A percentile compares a stretch with the other conserved stretches of the same genome.
phyloP scores from a whole-genome alignment of 2,888 invertebrate genomes.

The Schizotus pectinicornis region DNA sequence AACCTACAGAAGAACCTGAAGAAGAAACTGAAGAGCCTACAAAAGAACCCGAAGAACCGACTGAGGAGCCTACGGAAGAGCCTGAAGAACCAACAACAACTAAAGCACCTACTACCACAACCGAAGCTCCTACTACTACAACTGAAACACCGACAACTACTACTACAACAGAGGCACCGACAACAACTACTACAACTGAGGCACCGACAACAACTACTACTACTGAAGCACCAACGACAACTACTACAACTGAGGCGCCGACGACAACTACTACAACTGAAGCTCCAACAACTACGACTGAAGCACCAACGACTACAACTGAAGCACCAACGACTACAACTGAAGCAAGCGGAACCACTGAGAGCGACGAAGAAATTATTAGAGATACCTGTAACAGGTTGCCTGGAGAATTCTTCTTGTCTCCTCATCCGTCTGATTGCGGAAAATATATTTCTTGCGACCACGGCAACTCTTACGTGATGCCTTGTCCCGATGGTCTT shows the following conservation, averaged over 20 bases:
- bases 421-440: background rate
- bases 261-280: conserved; percentile 9
- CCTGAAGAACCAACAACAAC: background rate
- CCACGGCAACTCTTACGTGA: background rate
- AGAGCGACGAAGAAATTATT: background rate
- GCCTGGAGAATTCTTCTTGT: background rate
- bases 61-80: background rate
- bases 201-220: conserved; percentile 1
- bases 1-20: conserved; percentile 14
- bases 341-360: background rate
- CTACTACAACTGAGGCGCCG: conserved; percentile 1
- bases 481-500: background rate
- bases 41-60: conserved; percentile 11
- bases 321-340: background rate
- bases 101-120: background rate
- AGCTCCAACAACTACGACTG: background rate
- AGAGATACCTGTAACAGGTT: background rate
- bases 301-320: conserved; percentile 2
- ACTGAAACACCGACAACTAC: background rate
- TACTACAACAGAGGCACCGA: background rate
- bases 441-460: background rate
- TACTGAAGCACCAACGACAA: background rate
- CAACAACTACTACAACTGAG: background rate
- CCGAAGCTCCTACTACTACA: background rate
- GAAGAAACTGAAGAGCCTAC: conserved; percentile 6